These are phyloP conservation scores for Gasterosteus aculeatus DNA, from an alignment of 2,113 vertebrate genomes.

Conservation along the genomic window DNA sequence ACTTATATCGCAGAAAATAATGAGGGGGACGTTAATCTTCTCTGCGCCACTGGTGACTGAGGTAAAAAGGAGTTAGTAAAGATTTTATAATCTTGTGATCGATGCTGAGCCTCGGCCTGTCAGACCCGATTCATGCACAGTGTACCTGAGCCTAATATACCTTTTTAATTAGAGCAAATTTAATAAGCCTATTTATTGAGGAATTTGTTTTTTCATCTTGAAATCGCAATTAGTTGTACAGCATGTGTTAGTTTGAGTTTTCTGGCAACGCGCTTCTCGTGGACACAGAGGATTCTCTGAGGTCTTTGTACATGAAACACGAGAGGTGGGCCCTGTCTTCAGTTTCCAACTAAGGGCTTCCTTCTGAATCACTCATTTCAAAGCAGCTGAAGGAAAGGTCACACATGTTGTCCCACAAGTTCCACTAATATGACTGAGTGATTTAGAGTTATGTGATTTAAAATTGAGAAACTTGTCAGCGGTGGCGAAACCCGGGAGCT, in stretches of 20 bases:
- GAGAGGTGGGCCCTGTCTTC: slow-evolving; percentile 55
- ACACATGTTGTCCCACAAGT: slow-evolving; percentile 58
- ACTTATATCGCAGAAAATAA: slow-evolving; percentile 62
- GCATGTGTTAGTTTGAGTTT: slow-evolving; percentile 28
- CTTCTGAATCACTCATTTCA: slow-evolving; percentile 60
- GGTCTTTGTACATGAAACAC: slow-evolving; percentile 64
- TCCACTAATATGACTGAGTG: slow-evolving; percentile 51
- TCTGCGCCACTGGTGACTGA: slow-evolving; percentile 54
- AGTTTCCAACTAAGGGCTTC: slow-evolving; percentile 57
- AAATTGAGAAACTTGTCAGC: slow-evolving; percentile 8
- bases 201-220: background rate
- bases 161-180: slow-evolving; percentile 65
- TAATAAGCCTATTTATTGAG: slow-evolving; percentile 37
- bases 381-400: slow-evolving; percentile 64
- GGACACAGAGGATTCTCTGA: slow-evolving; percentile 34
- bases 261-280: slow-evolving; percentile 6
- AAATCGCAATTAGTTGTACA: slow-evolving; percentile 15
- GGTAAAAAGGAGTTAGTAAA: slow-evolving; percentile 74
- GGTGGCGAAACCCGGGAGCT: slow-evolving; percentile 20
- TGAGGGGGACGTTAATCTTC: slow-evolving; percentile 59
- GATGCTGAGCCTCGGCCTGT: slow-evolving; percentile 64
- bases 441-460: slow-evolving; percentile 30
- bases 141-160: slow-evolving; percentile 37
- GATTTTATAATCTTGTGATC: slow-evolving; percentile 78
- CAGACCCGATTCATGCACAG: slow-evolving; percentile 40